phyloP scores from a whole-genome alignment of 2,888 invertebrate species.

The Scaptomyza cyrtandrae region DNA sequence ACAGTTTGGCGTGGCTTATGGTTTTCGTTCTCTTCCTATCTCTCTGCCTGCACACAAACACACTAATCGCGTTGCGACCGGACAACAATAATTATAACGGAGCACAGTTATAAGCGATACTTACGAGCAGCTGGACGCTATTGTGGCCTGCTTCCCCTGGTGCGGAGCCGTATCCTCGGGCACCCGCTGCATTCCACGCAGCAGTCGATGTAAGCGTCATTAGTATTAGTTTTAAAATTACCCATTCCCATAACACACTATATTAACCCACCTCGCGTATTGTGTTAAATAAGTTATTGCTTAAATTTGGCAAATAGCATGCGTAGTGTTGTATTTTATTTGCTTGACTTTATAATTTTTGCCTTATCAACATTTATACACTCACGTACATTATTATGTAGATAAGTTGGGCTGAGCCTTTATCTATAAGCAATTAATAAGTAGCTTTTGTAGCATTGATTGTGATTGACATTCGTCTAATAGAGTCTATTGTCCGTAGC shows the following conservation, averaged over 20 bases:
- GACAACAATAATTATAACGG: conserved; percentile 39
- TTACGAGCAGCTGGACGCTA: conserved; percentile 90
- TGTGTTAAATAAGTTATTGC: conserved; percentile 1
- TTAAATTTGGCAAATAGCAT: conserved; percentile 26
- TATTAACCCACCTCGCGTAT: not conserved
- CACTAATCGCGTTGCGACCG: conserved; percentile 28
- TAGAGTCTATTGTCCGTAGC: conserved; percentile 85
- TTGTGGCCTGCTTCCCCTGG: conserved; percentile 92
- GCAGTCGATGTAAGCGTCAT: conserved; percentile 87
- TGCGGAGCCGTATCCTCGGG: conserved; percentile 87
- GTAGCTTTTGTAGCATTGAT: conserved; percentile 10
- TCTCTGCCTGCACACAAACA: conserved; percentile 52
- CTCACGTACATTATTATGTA: conserved; percentile 3
- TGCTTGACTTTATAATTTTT: conserved; percentile 22
- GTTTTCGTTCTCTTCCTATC: conserved; percentile 62
- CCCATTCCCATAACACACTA: not conserved
- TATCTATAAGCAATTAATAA: conserved; percentile 16
- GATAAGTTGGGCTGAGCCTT: conserved; percentile 14
- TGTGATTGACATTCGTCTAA: conserved; percentile 50
- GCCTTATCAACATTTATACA: conserved; percentile 5
- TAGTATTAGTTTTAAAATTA: conserved; percentile 10
- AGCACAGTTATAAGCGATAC: conserved; percentile 86
- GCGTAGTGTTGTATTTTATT: conserved; percentile 28
- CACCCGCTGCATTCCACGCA: conserved; percentile 87
- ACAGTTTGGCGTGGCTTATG: conserved; percentile 69